Evolutionary conservation across 2,888 invertebrate species (phyloP).

Genomic region (Dryobota labecula): DNA sequence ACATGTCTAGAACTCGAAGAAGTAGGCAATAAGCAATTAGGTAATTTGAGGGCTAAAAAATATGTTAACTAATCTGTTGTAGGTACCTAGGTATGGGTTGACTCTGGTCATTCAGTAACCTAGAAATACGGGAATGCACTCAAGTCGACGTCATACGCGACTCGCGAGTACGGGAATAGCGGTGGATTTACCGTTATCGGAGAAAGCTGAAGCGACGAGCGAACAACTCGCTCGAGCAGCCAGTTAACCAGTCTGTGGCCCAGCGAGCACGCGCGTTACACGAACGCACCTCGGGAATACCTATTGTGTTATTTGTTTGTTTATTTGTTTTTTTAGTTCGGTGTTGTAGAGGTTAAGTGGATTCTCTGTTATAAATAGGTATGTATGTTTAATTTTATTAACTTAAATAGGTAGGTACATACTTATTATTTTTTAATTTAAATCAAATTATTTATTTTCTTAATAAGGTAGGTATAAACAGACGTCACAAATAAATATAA

Average conservation of each 20-base stretch:
- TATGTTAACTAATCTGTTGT: background rate
- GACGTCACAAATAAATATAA: no score
- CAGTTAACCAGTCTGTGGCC: slow-evolving; percentile 46
- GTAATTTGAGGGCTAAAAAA: background rate
- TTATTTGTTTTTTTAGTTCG: slow-evolving; percentile 28
- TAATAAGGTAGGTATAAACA: no score
- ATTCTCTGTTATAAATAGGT: slow-evolving; percentile 45
- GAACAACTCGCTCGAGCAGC: no score
- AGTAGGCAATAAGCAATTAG: background rate
- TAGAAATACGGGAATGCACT: slow-evolving; percentile 64
- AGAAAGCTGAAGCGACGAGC: slow-evolving; percentile 84
- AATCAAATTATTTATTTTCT: no score
- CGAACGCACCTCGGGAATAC: slow-evolving; percentile 33
- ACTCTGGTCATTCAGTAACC: slow-evolving; percentile 44
- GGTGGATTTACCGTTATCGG: slow-evolving; percentile 82
- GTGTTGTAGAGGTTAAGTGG: slow-evolving; percentile 29
- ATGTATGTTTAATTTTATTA: slow-evolving; percentile 37
- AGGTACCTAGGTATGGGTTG: background rate
- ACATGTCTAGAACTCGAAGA: background rate
- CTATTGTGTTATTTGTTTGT: slow-evolving; percentile 33
- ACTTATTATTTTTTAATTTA: background rate
- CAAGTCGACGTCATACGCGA: slow-evolving; percentile 61
- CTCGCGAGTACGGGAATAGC: slow-evolving; percentile 62
- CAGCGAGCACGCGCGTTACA: slow-evolving; percentile 48
- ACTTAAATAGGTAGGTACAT: no score